phyloP scores from a whole-genome alignment of 2,797 vertebrate genomes.

The Neosilurus hyrtlii region DNA sequence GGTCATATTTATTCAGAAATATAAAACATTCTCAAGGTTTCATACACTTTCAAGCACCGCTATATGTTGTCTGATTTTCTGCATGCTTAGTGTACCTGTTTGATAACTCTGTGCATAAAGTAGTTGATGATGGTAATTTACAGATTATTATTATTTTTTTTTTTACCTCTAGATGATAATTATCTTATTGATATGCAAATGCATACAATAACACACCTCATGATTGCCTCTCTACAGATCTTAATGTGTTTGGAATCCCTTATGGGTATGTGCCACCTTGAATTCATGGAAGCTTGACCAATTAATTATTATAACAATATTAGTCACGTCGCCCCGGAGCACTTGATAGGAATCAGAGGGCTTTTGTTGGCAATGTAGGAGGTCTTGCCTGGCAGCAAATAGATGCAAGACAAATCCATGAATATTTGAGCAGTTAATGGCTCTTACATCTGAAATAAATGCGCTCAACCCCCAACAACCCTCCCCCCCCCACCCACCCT shows the following conservation, averaged over 20 bases:
- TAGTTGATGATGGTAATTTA: not conserved
- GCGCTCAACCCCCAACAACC: slow-evolving; percentile 21
- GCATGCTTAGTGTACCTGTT: not conserved
- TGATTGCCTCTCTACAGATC: not conserved
- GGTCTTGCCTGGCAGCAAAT: slow-evolving; percentile 68
- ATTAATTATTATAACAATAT: slow-evolving; percentile 47
- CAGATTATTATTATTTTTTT: not conserved
- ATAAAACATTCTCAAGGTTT: too few species aligned
- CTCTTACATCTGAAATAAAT: slow-evolving; percentile 55
- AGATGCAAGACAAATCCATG: slow-evolving; percentile 56
- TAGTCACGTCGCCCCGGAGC: slow-evolving; percentile 54
- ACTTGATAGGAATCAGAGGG: slow-evolving; percentile 52
- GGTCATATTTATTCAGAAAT: too few species aligned
- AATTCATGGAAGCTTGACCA: slow-evolving; percentile 45
- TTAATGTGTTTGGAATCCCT: slow-evolving; percentile 29
- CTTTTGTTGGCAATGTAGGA: slow-evolving; percentile 59
- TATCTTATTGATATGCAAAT: slow-evolving; percentile 28
- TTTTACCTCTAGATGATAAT: not conserved
- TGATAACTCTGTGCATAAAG: not conserved
- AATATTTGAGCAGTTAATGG: slow-evolving; percentile 49
- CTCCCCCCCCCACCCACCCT: slow-evolving; percentile 18
- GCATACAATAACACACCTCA: not conserved
- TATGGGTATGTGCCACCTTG: slow-evolving; percentile 33
- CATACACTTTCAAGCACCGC: too few species aligned
- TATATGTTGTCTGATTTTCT: not conserved